Percentiles rank a stretch among this genome's conserved stretches.
phyloP scores from a whole-genome alignment of 2,888 invertebrate genomes.

The Netelia inedita region DNA sequence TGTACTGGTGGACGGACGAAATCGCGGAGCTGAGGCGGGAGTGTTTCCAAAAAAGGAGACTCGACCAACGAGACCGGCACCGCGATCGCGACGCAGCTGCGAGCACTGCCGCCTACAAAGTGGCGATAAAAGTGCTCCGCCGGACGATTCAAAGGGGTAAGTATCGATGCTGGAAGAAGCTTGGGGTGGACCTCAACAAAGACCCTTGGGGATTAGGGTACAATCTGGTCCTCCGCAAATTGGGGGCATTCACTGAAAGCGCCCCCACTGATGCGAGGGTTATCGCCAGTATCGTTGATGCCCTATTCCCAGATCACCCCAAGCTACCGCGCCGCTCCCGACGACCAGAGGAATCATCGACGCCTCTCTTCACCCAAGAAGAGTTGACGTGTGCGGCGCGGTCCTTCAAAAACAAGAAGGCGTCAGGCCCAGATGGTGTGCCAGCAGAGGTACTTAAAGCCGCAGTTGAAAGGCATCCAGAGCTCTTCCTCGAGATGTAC shows the following conservation, averaged over 20 bases:
- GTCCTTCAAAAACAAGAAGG: conserved; percentile 48
- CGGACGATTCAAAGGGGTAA: conserved; percentile 50
- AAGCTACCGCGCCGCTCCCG: not conserved
- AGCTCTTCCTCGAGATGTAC: conserved; percentile 57
- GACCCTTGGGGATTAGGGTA: conserved; percentile 62
- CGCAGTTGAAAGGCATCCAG: conserved; percentile 19
- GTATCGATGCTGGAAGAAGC: conserved; percentile 52
- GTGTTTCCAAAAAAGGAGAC: conserved; percentile 1
- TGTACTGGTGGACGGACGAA: conserved; percentile 42
- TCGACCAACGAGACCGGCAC: conserved; percentile 28
- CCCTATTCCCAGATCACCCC: conserved; percentile 51
- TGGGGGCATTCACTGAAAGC: conserved; percentile 30
- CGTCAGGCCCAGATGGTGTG: conserved; percentile 62
- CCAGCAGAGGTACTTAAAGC: conserved; percentile 52
- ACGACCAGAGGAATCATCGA: no score
- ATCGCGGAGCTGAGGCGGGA: conserved; percentile 31
- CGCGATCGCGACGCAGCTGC: not conserved
- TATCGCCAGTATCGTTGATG: conserved; percentile 24
- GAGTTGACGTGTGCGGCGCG: conserved; percentile 36
- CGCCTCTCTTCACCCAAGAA: not conserved
- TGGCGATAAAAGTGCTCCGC: conserved; percentile 31
- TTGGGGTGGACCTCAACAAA: no score
- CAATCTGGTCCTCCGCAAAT: conserved; percentile 52
- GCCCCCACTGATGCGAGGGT: conserved; percentile 18
- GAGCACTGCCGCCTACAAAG: not conserved